Conservation (phyloP, 2,888 invertebrate species). For the Hypsopygia costalis region DNA sequence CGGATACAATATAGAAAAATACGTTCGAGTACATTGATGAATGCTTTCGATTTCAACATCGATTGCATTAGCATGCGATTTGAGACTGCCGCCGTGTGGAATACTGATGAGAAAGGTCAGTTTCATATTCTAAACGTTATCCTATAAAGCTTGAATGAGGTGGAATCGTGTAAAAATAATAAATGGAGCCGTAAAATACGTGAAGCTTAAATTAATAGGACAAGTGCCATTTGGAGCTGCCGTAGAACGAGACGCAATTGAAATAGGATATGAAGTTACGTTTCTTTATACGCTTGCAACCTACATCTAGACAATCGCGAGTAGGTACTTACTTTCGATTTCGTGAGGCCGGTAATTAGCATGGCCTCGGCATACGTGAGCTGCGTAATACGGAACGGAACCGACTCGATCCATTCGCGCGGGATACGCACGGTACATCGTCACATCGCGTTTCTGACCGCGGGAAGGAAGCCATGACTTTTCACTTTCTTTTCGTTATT, state of each 20-base stretch:
- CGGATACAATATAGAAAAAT: neutral
- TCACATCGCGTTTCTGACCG: constrained; percentile 14
- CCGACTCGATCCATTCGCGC: constrained; percentile 27
- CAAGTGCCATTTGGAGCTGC: constrained; percentile 28
- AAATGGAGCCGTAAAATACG: constrained; percentile 2
- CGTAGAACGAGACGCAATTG: constrained; percentile 21
- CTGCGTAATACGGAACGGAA: constrained; percentile 69
- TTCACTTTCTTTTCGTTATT: constrained; percentile 75
- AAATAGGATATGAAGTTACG: constrained; percentile 41
- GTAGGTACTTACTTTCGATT: constrained; percentile 66
- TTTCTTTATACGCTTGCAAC: constrained; percentile 50
- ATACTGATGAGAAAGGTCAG: constrained; percentile 41
- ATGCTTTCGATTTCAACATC: constrained; percentile 44
- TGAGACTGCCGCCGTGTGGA: constrained; percentile 30
- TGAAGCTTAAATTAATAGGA: constrained; percentile 17
- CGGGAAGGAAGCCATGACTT: constrained; percentile 32
- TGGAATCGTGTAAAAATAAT: constrained; percentile 5
- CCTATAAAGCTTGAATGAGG: neutral
- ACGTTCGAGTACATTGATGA: constrained; percentile 13
- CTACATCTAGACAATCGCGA: constrained; percentile 49
- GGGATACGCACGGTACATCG: constrained; percentile 11
- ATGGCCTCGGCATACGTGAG: constrained; percentile 68
- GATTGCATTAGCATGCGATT: constrained; percentile 30
- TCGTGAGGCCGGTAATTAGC: constrained; percentile 74
- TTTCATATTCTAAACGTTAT: constrained; percentile 22